Percentiles rank a stretch among this genome's conserved stretches.
phyloP scores from a whole-genome alignment of 2,113 vertebrate species.

The Phrynocephalus versicolor region DNA sequence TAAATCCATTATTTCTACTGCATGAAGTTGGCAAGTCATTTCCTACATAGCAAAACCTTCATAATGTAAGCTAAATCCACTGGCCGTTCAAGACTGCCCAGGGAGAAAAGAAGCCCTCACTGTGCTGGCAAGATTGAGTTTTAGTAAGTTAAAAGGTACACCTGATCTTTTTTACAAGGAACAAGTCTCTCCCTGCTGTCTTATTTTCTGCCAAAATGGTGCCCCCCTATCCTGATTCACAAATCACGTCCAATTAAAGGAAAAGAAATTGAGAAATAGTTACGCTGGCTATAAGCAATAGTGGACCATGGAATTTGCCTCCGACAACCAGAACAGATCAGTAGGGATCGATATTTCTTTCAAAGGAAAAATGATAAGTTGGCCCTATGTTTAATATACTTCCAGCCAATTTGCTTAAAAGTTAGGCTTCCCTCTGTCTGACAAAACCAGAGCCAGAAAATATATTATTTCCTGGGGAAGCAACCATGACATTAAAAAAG shows the following conservation, averaged over 20 bases:
- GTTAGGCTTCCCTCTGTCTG: too few species aligned
- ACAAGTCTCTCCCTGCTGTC: constrained; percentile 8
- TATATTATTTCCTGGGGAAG: neutral
- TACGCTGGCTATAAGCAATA: constrained; percentile 16
- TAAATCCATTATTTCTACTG: neutral
- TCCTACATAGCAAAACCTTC: constrained; percentile 11
- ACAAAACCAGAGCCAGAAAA: accelerated
- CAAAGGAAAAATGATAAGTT: constrained; percentile 9
- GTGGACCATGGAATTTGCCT: neutral
- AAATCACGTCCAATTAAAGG: constrained; percentile 34
- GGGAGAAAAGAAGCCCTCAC: constrained; percentile 23
- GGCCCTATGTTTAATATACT: too few species aligned
- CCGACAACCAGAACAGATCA: constrained; percentile 6
- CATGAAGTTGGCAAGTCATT: neutral
- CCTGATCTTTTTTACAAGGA: constrained; percentile 31
- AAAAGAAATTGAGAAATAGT: constrained; percentile 45
- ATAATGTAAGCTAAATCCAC: constrained; percentile 15
- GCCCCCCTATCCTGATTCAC: constrained; percentile 10
- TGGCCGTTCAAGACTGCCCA: constrained; percentile 20
- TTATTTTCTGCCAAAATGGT: constrained; percentile 19
- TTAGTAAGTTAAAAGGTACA: constrained; percentile 1
- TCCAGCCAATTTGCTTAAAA: neutral
- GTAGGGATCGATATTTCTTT: neutral
- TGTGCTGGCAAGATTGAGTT: neutral
- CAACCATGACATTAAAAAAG: constrained; percentile 21